phyloP scores from a whole-genome alignment of 1,140 invertebrate genomes.

The Harlomillsia oculata region DNA sequence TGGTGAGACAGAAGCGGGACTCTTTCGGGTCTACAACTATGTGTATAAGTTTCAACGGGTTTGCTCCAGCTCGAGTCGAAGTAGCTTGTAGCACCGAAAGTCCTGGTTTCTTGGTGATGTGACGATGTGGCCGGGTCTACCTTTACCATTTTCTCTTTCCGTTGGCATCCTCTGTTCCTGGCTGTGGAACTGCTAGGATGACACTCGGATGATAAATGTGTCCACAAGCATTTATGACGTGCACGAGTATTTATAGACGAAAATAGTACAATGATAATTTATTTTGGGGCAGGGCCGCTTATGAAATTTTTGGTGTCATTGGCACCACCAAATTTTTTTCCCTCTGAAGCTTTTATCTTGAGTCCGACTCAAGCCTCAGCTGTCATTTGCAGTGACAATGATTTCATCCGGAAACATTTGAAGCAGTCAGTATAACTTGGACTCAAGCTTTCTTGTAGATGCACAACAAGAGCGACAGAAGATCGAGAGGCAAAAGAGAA shows the following conservation, averaged over 20 bases:
- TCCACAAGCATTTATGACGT: slow-evolving; percentile 18
- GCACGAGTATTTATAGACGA: slow-evolving; percentile 25
- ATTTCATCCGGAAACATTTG: slow-evolving; percentile 27
- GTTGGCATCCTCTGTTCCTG: no score
- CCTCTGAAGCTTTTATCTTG: slow-evolving; percentile 10
- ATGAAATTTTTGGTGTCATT: slow-evolving; percentile 34
- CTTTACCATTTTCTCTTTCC: no score
- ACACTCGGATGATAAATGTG: slow-evolving; percentile 30
- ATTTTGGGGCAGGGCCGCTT: slow-evolving; percentile 24
- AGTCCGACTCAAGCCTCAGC: slow-evolving; percentile 8
- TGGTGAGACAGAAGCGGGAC: no score
- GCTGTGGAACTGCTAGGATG: no score
- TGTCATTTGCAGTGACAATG: slow-evolving; percentile 32
- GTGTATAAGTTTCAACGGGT: no score
- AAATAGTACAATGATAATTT: slow-evolving; percentile 28
- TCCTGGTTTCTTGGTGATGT: no score
- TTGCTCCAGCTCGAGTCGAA: no score
- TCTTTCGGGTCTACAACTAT: no score
- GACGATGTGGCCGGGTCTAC: no score
- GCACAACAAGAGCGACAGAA: background rate
- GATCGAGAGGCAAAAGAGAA: background rate
- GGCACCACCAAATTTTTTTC: slow-evolving; percentile 6
- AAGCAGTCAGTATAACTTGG: no score
- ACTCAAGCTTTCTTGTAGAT: no score
- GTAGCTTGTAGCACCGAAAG: no score